Conservation (phyloP, 2,888 invertebrate species). For the Nasonovia ribisnigri region DNA sequence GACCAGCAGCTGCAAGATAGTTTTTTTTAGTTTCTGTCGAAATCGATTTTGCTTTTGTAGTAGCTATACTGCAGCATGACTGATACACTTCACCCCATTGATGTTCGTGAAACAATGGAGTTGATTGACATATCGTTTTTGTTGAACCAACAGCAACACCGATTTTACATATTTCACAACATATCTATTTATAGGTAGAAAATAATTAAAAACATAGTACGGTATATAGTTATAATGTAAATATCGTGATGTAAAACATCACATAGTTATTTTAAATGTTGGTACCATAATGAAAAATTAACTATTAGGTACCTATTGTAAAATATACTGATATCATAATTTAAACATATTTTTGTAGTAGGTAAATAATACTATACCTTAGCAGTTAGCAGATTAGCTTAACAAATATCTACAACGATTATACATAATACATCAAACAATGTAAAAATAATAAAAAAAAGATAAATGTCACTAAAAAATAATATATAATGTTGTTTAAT, state of each 20-base stretch:
- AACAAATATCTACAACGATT: background rate
- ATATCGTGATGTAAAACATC: background rate
- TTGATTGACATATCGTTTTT: conserved; percentile 70
- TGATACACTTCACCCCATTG: conserved; percentile 76
- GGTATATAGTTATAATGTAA: background rate
- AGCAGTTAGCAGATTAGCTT: background rate
- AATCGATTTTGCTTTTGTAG: background rate
- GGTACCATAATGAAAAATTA: background rate
- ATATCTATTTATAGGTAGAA: conserved; percentile 71
- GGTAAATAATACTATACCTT: background rate
- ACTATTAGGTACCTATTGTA: background rate
- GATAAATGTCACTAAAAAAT: background rate
- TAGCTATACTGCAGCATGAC: conserved; percentile 74
- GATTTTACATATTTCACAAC: conserved; percentile 77
- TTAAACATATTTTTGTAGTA: background rate
- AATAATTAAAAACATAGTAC: background rate
- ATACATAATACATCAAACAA: background rate
- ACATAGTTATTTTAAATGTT: background rate
- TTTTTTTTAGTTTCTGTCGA: background rate
- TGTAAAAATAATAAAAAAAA: background rate
- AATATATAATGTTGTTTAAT: background rate
- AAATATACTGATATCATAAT: background rate
- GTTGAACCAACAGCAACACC: conserved; percentile 70
- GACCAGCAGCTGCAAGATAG: background rate
- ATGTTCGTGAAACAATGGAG: conserved; percentile 72